phyloP scores from a whole-genome alignment of 2,888 invertebrate species.

The Ommatoiulus sabulosus region DNA sequence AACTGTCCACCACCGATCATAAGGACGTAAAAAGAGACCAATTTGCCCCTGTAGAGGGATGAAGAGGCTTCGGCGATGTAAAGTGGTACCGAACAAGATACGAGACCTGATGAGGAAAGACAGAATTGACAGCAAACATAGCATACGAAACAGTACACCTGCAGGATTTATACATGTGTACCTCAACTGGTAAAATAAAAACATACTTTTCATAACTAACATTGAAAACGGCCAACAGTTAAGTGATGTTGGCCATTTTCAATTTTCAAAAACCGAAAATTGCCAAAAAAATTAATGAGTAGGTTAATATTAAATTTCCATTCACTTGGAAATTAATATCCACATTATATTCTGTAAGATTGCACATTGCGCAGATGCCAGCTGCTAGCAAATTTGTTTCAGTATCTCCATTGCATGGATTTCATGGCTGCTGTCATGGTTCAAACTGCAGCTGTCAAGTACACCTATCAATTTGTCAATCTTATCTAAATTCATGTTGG shows the following conservation, averaged over 20 bases:
- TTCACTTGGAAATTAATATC: too few relatives aligned
- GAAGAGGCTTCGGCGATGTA: constrained; percentile 61
- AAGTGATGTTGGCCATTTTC: too few relatives aligned
- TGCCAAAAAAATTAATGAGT: too few relatives aligned
- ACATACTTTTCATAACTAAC: too few relatives aligned
- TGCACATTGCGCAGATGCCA: too few relatives aligned
- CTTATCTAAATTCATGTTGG: not conserved
- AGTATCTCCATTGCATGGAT: too few relatives aligned
- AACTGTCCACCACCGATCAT: constrained; percentile 59
- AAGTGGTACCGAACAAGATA: constrained; percentile 60
- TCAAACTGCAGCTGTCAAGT: not conserved
- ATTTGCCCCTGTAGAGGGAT: constrained; percentile 56
- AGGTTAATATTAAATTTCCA: too few relatives aligned
- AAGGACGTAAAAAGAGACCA: constrained; percentile 58
- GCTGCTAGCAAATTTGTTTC: too few relatives aligned
- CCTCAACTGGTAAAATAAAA: not conserved
- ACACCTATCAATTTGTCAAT: not conserved
- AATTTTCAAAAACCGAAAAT: too few relatives aligned
- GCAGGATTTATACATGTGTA: not conserved
- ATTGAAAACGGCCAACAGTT: too few relatives aligned
- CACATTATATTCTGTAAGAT: too few relatives aligned
- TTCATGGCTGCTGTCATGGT: not conserved
- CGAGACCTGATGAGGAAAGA: constrained; percentile 53
- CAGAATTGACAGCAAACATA: constrained; percentile 21
- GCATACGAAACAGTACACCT: constrained; percentile 16